phyloP scores from a whole-genome alignment of 2,113 vertebrate genomes.

The Pitta sordida region DNA sequence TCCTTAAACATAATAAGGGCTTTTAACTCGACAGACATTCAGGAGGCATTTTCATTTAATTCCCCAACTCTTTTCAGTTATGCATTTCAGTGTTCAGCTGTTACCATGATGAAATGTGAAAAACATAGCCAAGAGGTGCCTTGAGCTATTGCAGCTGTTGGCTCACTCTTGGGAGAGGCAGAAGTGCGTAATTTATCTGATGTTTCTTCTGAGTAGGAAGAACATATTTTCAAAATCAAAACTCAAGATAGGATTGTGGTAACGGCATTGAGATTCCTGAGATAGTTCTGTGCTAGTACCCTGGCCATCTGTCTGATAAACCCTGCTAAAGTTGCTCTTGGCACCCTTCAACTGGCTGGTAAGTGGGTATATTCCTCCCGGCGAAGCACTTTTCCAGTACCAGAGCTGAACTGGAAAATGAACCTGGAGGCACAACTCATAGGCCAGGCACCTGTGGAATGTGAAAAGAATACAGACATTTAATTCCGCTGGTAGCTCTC shows the following conservation, averaged over 20 bases:
- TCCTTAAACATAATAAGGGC: background rate
- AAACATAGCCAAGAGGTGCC: background rate
- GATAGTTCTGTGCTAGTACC: background rate
- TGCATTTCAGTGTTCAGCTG: background rate
- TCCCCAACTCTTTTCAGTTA: background rate
- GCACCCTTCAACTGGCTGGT: background rate
- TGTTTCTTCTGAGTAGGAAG: background rate
- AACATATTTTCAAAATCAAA: slow-evolving; percentile 33
- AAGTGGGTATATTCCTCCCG: background rate
- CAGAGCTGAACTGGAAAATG: background rate
- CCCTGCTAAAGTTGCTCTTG: background rate
- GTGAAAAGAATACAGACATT: slow-evolving; percentile 41
- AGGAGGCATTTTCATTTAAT: background rate
- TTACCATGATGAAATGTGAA: background rate
- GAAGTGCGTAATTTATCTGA: background rate
- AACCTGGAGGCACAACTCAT: background rate
- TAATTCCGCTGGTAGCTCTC: slow-evolving; percentile 40
- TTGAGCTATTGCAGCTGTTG: background rate
- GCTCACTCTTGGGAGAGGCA: background rate
- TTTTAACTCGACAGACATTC: background rate
- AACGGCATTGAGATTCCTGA: slow-evolving; percentile 28
- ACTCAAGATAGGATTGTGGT: background rate
- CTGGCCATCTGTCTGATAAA: background rate
- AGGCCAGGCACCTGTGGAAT: background rate
- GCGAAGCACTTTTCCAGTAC: background rate